A percentile compares a stretch with the other conserved stretches of the same genome.
Evolutionary conservation across 2,797 vertebrate genomes (phyloP).

Genomic region (Atherinosoma microstoma): DNA sequence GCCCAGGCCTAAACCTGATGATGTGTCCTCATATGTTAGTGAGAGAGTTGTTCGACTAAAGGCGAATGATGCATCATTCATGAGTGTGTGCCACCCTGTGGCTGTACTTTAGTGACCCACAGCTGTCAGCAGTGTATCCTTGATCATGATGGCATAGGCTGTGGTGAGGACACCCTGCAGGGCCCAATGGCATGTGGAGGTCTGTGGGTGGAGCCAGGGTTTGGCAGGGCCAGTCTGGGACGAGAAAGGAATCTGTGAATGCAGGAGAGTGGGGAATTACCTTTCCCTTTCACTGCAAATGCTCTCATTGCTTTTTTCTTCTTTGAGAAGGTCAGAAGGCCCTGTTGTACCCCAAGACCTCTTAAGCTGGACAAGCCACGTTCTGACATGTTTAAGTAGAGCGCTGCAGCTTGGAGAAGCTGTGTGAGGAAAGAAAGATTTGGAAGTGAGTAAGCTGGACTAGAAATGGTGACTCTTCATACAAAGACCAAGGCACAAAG

Average conservation of each 20-base stretch:
- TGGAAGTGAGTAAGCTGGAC: slow-evolving; percentile 28
- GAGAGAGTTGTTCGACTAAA: slow-evolving; percentile 46
- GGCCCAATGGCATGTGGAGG: slow-evolving; percentile 51
- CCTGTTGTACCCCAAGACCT: slow-evolving; percentile 5
- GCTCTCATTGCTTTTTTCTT: slow-evolving; percentile 11
- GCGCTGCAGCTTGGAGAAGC: slow-evolving; percentile 8
- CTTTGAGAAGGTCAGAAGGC: not conserved
- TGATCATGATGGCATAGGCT: slow-evolving; percentile 64
- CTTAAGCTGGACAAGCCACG: slow-evolving; percentile 5
- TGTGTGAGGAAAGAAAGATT: slow-evolving; percentile 26
- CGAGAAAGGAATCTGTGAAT: slow-evolving; percentile 26
- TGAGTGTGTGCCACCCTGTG: slow-evolving; percentile 74
- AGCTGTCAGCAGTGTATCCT: slow-evolving; percentile 76
- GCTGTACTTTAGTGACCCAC: slow-evolving; percentile 69
- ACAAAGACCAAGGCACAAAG: slow-evolving; percentile 12
- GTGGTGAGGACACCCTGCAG: slow-evolving; percentile 62
- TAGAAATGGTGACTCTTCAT: slow-evolving; percentile 25
- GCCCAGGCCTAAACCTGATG: slow-evolving; percentile 39
- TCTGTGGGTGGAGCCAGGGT: slow-evolving; percentile 45
- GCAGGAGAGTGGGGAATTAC: slow-evolving; percentile 6
- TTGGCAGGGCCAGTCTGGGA: slow-evolving; percentile 19
- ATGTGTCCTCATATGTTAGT: slow-evolving; percentile 61
- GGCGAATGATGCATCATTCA: slow-evolving; percentile 73
- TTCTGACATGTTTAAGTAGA: slow-evolving; percentile 13
- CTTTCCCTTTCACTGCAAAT: slow-evolving; percentile 9